Base-by-base conservation (phyloP, 2,797 vertebrate species). In the Percopsis omiscomaycus region DNA sequence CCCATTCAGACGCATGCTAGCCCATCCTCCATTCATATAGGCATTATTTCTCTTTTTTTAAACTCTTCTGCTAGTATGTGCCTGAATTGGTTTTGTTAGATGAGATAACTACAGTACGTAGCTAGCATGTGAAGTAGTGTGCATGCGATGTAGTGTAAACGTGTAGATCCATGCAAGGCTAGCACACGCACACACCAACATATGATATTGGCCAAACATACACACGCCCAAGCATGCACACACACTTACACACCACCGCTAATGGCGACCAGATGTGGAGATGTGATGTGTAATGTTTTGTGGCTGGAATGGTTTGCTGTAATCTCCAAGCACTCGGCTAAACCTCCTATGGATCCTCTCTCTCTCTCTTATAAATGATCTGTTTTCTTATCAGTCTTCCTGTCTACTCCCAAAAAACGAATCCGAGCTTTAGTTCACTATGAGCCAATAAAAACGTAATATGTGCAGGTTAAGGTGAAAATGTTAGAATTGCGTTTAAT, bases 201-300 rank as follows among this genome's bases (percentile, higher is more conserved):
- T 48, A 68, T 37, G 32, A 37, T 8, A 37, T 37, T 1, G 32
- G 32, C 9, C 56, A 28, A 42, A 66, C 55, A 78, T 62, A 81
- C 54, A 79, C 37, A 64, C 73, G 75, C 74, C 74, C 73, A 65
- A 30, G 29, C 66, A 57, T 46, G 59, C 52, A 64, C 48, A 44
- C 50, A 68, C 22, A 67, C 45, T 70, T 56, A 64, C 53, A 71
- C 60, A 59, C 53, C 22, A 4, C 63, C 67, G 66, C 55, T 86
- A 86, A 89, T 84, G 62, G 61, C 5, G 50, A 71, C 69, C 88
- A 90, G 79, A 86, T 89, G 86, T 82, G 73, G 53, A 55, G 63
- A 73, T 68, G 50, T 74, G 73, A 84, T 84, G 78, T 65, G 65
- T 59, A 59, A 70, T 32, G 58, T 65, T 74, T 55, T 80, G 72